Base-by-base conservation (phyloP, 30 jellyfish, hydroid and myxozoan species). In the Clytia hemisphaerica region DNA sequence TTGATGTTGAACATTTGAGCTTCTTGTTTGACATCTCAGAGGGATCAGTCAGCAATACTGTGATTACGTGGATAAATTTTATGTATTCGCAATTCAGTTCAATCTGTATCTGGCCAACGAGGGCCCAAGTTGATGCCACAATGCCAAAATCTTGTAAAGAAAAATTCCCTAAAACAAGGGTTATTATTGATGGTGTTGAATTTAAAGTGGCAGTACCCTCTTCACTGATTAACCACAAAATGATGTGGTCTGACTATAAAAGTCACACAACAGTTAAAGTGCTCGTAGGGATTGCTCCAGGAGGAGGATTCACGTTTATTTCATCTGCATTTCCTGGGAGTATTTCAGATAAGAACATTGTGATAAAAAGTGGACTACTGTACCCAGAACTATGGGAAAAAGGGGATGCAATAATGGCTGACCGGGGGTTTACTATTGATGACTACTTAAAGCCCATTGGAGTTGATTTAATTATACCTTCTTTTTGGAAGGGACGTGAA, bases 241-340 rank as follows among this genome's bases (percentile, higher is more conserved):
- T n/a, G n/a, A n/a, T n/a, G n/a, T n/a, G n/a, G n/a, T n/a, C n/a
- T n/a, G n/a, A n/a, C n/a, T n/a, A n/a, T n/a, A n/a, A n/a, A n/a
- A n/a, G n/a, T n/a, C n/a, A n/a, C n/a, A n/a, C n/a, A n/a, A n/a
- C n/a, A n/a, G n/a, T n/a, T n/a, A n/a, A n/a, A n/a, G n/a, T n/a
- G n/a, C n/a, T n/a, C n/a, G n/a, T n/a, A n/a, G 79, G 79, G 3
- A 67, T 67, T 40, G 79, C 75, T 40, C 76, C 79, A n/a, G 79
- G 79, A 12, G 79, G 79, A 0, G 79, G 79, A 9, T 67, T 67
- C 31, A 67, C 73, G 3, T 67, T 67, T 25, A 67, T 67, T 46
- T 67, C 75, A 25, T 67, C 76, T 16, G 79, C 79, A n/a, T 67
- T 3, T 25, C 75, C 79, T 2, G 79, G 79, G 14, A 67, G 79